Evolutionary conservation across 2,888 invertebrate genomes (phyloP), one percentile per base, ranked within the genome.

Genomic region (Apodemia hepburni): DNA sequence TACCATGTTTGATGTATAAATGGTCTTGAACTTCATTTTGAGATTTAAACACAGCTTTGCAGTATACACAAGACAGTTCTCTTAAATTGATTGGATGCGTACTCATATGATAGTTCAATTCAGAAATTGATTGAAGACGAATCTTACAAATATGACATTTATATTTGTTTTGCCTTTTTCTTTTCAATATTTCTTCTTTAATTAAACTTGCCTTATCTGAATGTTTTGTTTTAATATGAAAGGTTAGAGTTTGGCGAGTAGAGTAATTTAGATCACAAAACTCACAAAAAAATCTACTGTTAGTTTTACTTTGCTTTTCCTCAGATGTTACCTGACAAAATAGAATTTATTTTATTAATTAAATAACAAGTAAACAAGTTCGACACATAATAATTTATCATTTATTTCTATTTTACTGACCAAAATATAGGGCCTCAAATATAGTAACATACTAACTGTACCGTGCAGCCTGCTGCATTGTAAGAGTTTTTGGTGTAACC

Each of bases 191-290:
- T 12, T 35, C 57, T 2, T 58, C 64, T 66, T 69, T 73, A 15
- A 80, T 35, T 7, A 61, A 7, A 2, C 22, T 45, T 5, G 70
- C 73, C 58, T 74, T 61, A 0, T 64, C 45, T 0, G 73, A 65
- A 63, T 79, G 79, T 68, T 77, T 78, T 0, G n/a, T 68, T 65
- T 68, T 71, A 0, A 75, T 66, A 59, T 80, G 80, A 54, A 70
- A 63, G 15, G 76, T 65, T 57, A 80, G 33, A 9, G 75, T 74
- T 62, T 75, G 73, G 3, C 67, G 51, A 0, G 72, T 74, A 0
- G 68, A 66, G 63, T 82, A 83, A 8, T 71, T 68, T 2, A 71
- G 68, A 9, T 78, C 70, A 64, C 83, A 84, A 60, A 73, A 80
- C 64, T 68, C 73, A 61, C 80, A 80, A 3, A 69, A 22, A 65